Evolutionary conservation across 2,888 invertebrate genomes (phyloP).

Genomic region (Galerucella nymphaeae): DNA sequence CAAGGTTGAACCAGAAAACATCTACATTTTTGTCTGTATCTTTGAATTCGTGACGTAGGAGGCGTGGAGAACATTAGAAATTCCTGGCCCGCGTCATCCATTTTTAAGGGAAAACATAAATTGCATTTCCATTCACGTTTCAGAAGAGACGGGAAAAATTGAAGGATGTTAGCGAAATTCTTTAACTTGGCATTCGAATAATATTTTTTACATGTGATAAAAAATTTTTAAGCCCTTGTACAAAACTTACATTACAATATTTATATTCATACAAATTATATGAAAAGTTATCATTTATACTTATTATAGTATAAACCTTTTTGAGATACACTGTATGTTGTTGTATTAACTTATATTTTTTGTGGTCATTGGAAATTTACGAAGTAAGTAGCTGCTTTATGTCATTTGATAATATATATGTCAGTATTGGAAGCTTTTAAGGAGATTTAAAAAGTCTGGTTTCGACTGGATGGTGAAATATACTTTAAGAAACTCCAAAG

Average conservation of each 20-base stretch:
- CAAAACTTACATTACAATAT: not conserved
- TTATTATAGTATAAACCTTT: too few relatives aligned
- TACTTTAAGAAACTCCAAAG: too few relatives aligned
- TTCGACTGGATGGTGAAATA: too few relatives aligned
- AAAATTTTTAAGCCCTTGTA: not conserved
- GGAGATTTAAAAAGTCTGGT: too few relatives aligned
- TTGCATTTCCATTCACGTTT: conserved; percentile 40
- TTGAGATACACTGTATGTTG: too few relatives aligned
- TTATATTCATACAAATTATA: too few relatives aligned
- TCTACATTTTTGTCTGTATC: not conserved
- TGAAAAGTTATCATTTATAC: too few relatives aligned
- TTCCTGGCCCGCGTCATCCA: conserved; percentile 42
- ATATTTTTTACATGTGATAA: conserved; percentile 12
- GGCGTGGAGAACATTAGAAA: conserved; percentile 49
- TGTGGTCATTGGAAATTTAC: too few relatives aligned
- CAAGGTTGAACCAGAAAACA: not conserved
- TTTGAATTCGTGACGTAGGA: not conserved
- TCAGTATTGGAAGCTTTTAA: too few relatives aligned
- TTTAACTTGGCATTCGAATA: conserved; percentile 12
- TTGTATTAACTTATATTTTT: too few relatives aligned
- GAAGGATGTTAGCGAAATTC: conserved; percentile 31
- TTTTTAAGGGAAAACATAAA: conserved; percentile 43
- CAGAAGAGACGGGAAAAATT: conserved; percentile 14
- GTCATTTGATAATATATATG: too few relatives aligned
- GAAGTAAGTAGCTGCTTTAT: too few relatives aligned